Evolutionary conservation across 1,140 invertebrate species (phyloP).

Genomic region (Zaprionus nigranus): DNA sequence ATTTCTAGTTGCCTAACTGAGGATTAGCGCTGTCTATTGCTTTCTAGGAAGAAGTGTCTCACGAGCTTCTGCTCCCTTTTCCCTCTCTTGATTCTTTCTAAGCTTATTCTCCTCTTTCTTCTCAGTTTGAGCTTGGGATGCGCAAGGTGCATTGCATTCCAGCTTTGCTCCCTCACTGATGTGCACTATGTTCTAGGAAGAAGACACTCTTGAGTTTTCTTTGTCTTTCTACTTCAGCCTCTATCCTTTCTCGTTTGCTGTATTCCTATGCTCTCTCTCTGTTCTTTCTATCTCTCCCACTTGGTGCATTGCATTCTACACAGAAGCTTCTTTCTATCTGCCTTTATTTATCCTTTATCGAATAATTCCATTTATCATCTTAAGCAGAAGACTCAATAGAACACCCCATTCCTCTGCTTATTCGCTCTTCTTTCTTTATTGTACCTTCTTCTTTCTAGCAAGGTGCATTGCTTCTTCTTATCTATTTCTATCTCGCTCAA

Average conservation of each 20-base stretch:
- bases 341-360: not conserved
- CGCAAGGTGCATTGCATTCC: not conserved
- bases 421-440: not conserved
- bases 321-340: not conserved
- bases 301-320: not conserved
- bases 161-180: not conserved
- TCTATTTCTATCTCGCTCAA: not conserved
- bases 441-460: not conserved
- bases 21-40: constrained; percentile 23
- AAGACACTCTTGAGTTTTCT: not conserved
- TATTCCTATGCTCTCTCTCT: too few relatives aligned
- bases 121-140: not conserved
- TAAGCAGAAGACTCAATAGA: too few relatives aligned
- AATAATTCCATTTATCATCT: too few relatives aligned
- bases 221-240: not conserved
- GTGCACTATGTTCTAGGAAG: constrained; percentile 38
- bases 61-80: not conserved
- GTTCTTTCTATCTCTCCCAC: too few relatives aligned
- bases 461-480: not conserved
- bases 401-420: too few relatives aligned
- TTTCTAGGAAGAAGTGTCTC: constrained; percentile 44
- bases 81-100: not conserved
- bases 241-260: not conserved
- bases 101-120: not conserved
- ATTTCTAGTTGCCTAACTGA: not conserved